Percentiles rank a stretch among this genome's conserved stretches.
Conservation (phyloP, 1,140 invertebrate genomes). For the Papilio aristodemus region DNA sequence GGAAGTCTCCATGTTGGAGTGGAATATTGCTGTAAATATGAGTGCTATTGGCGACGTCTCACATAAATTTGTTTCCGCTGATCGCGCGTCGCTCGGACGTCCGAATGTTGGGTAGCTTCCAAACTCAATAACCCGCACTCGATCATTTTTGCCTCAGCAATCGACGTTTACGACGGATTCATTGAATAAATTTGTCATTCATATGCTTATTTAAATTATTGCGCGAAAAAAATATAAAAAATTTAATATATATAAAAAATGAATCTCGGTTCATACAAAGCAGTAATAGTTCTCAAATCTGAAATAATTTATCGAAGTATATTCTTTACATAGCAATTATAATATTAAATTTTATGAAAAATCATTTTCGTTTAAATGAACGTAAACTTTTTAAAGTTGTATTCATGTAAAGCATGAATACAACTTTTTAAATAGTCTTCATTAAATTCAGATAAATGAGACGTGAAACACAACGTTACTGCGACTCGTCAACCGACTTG, state of each 20-base stretch:
- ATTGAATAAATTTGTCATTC: neutral
- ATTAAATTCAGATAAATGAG: neutral
- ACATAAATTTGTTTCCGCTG: conserved; percentile 5
- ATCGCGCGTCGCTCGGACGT: neutral
- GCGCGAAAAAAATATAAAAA: too few species aligned
- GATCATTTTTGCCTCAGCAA: neutral
- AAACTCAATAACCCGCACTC: conserved; percentile 11
- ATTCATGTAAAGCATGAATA: neutral
- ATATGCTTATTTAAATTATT: too few species aligned
- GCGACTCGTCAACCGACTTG: neutral
- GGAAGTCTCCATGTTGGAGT: neutral
- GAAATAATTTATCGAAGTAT: too few species aligned
- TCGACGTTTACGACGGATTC: conserved; percentile 2
- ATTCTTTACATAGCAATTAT: too few species aligned
- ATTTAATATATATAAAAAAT: too few species aligned
- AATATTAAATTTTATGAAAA: too few species aligned
- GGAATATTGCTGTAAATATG: neutral
- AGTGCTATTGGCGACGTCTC: neutral
- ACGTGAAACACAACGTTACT: neutral
- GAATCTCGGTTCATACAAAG: too few species aligned
- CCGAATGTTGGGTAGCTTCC: neutral
- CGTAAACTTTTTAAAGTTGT: too few species aligned
- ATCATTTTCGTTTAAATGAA: too few species aligned
- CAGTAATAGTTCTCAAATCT: too few species aligned
- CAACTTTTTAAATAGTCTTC: neutral